Evolutionary conservation across 1,140 invertebrate species (phyloP), one percentile per base, ranked within the genome.

Genomic region (Anadara kagoshimensis): DNA sequence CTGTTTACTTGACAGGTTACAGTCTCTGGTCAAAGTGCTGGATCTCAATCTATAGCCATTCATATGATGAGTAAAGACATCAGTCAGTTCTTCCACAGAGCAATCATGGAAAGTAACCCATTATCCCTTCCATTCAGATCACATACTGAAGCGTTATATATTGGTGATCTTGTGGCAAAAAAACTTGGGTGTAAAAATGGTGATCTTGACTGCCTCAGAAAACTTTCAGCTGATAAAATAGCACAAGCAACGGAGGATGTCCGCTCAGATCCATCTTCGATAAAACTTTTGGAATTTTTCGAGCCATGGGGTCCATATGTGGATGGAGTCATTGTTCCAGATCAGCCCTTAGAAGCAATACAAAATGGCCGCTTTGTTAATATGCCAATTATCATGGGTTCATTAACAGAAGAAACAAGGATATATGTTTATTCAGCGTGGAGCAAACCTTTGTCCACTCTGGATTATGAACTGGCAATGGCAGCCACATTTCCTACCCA

Each of bases 21-120:
- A 12, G 24, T 85, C 45, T 83, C 78, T 62, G 83, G 83, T 14
- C 76, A 83, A 44, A 82, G 80, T 58, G 83, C 83, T 20, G 83
- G 83, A 14, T 81, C 75, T 14, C 76, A 78, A 54, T 81, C 78
- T 16, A 64, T 66, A 12, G 22, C 75, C 4, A 57, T 76, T 10
- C 81, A 83, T 67, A 20, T 82, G 62, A 78, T 76, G 56, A 66
- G 63, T 0, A 54, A 66, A n/a, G 45, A 69, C 5, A 82, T 73
- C 58, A 53, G 62, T 41, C 53, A 71, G 5, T 71, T 62, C n/a
- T 82, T 80, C 69, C 58, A 62, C 10, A 61, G 43, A 22, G 75
- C 69, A 41, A 82, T 82, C 54, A 36, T 82, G 5, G 66, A 80
- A 59, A 80, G 78, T 36, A 61, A 75, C 7, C 80, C 80, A 0